Evolutionary conservation across 2,113 vertebrate genomes (phyloP).

Genomic region (Amphilophus citrinellus): DNA sequence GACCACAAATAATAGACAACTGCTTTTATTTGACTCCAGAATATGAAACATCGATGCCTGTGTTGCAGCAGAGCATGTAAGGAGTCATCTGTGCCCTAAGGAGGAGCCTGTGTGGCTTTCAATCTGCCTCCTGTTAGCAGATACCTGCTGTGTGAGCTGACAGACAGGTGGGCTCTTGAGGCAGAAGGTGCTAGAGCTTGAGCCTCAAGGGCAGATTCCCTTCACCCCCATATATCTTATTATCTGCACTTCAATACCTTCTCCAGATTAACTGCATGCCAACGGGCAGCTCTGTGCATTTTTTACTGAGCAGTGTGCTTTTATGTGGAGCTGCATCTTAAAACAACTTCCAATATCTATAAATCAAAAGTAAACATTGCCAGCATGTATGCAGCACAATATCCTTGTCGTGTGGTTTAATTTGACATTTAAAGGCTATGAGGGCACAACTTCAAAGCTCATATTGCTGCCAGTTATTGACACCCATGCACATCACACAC

Average conservation of each 20-base stretch:
- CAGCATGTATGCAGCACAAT: background rate
- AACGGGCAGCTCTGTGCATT: slow-evolving; percentile 17
- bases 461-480: slow-evolving; percentile 5
- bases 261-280: background rate
- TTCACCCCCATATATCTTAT: slow-evolving; percentile 10
- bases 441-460: background rate
- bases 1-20: background rate
- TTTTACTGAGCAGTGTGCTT: background rate
- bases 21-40: background rate
- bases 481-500: background rate
- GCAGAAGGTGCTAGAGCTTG: slow-evolving; percentile 28
- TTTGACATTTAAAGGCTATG: slow-evolving; percentile 9
- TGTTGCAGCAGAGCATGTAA: slow-evolving; percentile 1
- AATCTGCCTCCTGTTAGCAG: slow-evolving; percentile 20
- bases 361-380: background rate
- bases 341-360: background rate
- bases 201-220: slow-evolving; percentile 32
- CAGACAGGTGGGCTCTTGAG: slow-evolving; percentile 46
- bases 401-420: slow-evolving; percentile 8
- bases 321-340: background rate
- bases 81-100: slow-evolving; percentile 3
- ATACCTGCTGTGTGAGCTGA: slow-evolving; percentile 52
- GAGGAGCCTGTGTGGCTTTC: slow-evolving; percentile 6
- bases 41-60: background rate
- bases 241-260: background rate